Evolutionary conservation across 1,140 invertebrate genomes (phyloP).

Genomic region (Trinorchestia longiramus): DNA sequence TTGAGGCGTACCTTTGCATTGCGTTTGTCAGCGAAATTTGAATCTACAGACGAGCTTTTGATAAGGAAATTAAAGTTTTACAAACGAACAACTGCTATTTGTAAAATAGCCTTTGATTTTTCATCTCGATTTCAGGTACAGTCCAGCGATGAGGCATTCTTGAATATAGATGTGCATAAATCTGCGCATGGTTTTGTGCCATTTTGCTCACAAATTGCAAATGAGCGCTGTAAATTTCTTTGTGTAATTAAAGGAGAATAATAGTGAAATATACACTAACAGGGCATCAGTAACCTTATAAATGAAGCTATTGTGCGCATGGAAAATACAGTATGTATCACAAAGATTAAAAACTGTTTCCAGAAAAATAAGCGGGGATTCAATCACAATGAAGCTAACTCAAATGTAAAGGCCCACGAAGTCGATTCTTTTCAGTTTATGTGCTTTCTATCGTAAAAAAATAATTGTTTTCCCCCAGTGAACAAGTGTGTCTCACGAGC

Average conservation of each 20-base stretch:
- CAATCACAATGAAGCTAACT: not conserved
- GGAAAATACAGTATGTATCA: not conserved
- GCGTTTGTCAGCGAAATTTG: conserved; percentile 12
- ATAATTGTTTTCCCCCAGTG: not conserved
- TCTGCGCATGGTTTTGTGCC: too few relatives aligned
- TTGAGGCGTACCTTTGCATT: not conserved
- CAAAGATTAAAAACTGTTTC: not conserved
- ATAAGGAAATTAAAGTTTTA: not conserved
- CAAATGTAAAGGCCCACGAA: not conserved
- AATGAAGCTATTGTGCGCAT: not conserved
- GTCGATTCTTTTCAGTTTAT: not conserved
- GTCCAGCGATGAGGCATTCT: not conserved
- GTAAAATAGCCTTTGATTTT: not conserved
- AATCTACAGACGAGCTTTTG: not conserved
- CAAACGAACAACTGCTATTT: not conserved
- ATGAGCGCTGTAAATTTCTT: too few relatives aligned
- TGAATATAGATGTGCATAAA: not conserved
- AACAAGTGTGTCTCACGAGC: not conserved
- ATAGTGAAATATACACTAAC: not conserved
- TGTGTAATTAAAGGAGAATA: too few relatives aligned
- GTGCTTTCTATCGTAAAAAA: not conserved
- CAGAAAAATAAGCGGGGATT: not conserved
- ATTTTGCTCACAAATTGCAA: too few relatives aligned
- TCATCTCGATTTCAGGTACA: not conserved
- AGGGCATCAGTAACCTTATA: not conserved